Evolutionary conservation across 2,797 vertebrate genomes (phyloP), one percentile per base, ranked within the genome.

Genomic region (Distichodus sexfasciatus): DNA sequence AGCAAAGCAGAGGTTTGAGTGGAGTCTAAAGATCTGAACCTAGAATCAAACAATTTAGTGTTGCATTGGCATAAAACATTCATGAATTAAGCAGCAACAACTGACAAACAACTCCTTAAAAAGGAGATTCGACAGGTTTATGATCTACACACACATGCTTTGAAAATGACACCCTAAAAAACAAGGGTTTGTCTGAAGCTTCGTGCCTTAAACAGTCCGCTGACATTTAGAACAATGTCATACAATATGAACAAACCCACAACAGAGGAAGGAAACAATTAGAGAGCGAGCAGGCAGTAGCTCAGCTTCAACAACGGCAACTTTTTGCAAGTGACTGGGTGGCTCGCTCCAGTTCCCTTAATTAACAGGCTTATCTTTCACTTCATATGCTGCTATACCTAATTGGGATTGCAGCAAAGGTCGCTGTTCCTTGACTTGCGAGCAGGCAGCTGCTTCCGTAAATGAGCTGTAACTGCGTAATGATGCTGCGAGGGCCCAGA

Each of bases 301-400:
- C 54, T 63, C 31, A 26, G 36, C 50, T 51, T 75, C 47, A 70
- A 64, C 57, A 64, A 64, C 54, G 35, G 28, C 50, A 55, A 50
- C 17, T 61, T 63, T 65, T 67, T 38, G 58, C 36, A 69, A 69
- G 31, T 26, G 11, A 66, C 60, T 66, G 43, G 24, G 17, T 33
- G 38, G 63, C 50, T 67, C 31, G 29, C 51, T 21, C 19, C 55
- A 63, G 50, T 60, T 50, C 55, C 46, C 35, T 59, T 74, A 79
- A 77, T 79, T 75, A 79, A 66, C 36, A 35, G 68, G 59, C 66
- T 77, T 76, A 72, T 76, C 60, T 65, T 55, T 31, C 64, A n/a
- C 36, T 62, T 70, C 76, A 73, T 75, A 66, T 81, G 59, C 36
- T 44, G 54, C 55, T 60, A 43, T 75, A 66, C 23, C 69, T 77